These are phyloP conservation scores for Pelmatolapia mariae DNA, from an alignment of 2,113 vertebrate species.

Conservation along the genomic window DNA sequence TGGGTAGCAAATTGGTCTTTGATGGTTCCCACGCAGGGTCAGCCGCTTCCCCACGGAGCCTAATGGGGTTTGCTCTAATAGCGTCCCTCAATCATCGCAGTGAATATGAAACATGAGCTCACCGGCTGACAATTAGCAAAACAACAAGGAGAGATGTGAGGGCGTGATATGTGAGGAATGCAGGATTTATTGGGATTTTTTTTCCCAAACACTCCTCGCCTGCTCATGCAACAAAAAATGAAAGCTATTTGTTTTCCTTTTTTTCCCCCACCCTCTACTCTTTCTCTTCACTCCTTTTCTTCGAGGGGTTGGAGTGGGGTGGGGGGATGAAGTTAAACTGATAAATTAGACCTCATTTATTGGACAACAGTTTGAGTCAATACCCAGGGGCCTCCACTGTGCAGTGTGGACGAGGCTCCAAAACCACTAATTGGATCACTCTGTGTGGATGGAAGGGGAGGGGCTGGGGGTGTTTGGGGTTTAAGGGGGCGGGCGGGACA, in stretches of 20 bases:
- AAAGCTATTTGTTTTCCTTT: constrained; percentile 9
- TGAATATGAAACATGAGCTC: constrained; percentile 31
- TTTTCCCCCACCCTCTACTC: not conserved
- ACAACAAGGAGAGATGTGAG: not conserved
- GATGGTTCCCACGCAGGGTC: constrained; percentile 47
- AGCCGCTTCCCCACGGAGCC: constrained; percentile 25
- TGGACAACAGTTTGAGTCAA: constrained; percentile 89
- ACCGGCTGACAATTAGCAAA: constrained; percentile 42
- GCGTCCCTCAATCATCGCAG: constrained; percentile 39
- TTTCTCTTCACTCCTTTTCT: not conserved
- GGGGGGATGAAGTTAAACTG: constrained; percentile 90
- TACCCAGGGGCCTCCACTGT: constrained; percentile 85
- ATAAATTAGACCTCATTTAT: constrained; percentile 99
- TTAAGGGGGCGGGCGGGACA: constrained; percentile 34
- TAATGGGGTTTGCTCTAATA: constrained; percentile 41
- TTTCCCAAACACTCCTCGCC: not conserved
- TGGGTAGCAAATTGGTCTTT: constrained; percentile 56
- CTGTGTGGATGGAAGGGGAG: constrained; percentile 72
- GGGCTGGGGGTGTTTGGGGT: not conserved
- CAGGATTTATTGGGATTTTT: not conserved
- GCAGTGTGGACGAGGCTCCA: constrained; percentile 81
- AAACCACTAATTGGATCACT: constrained; percentile 91
- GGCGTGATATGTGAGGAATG: not conserved
- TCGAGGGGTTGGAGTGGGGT: constrained; percentile 56
- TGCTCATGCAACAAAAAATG: constrained; percentile 19